These are phyloP conservation scores for Cerastis rubricosa DNA, from an alignment of 2,888 invertebrate species.

Conservation along the genomic window DNA sequence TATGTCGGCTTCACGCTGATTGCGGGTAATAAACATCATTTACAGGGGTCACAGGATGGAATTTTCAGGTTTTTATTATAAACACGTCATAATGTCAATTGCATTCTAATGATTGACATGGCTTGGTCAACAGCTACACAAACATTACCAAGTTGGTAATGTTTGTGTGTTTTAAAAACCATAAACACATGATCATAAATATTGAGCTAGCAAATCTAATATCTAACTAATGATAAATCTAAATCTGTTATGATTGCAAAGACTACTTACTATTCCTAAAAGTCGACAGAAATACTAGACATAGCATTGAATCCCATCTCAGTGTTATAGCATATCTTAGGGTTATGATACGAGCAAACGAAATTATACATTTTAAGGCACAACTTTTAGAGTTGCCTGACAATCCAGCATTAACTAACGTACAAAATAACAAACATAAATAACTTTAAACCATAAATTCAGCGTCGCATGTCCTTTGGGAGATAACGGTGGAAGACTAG, in stretches of 20 bases:
- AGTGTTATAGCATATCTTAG: not conserved
- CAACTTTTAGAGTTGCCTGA: not conserved
- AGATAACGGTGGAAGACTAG: conserved; percentile 44
- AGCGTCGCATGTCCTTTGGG: conserved; percentile 55
- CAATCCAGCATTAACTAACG: conserved; percentile 13
- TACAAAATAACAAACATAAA: conserved; percentile 38
- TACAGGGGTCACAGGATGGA: conserved; percentile 10
- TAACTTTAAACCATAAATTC: conserved; percentile 46
- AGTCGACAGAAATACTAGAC: not conserved
- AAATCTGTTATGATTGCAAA: not conserved
- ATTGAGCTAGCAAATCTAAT: too few species aligned
- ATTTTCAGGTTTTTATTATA: conserved; percentile 25
- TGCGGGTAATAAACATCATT: conserved; percentile 48
- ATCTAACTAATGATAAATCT: too few species aligned
- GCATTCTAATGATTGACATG: conserved; percentile 22
- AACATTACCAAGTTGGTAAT: too few species aligned
- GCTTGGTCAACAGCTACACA: too few species aligned
- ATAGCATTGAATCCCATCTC: not conserved
- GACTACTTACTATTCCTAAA: not conserved
- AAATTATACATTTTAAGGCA: not conserved
- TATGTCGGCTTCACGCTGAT: conserved; percentile 38
- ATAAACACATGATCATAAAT: not conserved
- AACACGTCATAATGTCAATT: conserved; percentile 35
- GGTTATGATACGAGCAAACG: not conserved
- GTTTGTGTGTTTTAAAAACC: not conserved